Conservation (phyloP, 2,888 invertebrate genomes). For the Unio delphinus region DNA sequence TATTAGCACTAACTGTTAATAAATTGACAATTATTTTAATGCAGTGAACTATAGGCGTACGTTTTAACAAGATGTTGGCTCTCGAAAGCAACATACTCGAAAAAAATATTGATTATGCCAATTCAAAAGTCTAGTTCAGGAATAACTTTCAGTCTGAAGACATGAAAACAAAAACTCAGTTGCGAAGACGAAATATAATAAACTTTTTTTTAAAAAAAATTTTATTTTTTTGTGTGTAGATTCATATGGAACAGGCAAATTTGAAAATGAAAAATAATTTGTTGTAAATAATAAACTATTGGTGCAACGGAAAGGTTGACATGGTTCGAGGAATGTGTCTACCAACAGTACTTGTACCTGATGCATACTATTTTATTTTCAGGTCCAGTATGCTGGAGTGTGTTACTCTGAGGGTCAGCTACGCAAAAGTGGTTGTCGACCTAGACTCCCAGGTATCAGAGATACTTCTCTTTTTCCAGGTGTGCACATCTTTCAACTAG, state of each 20-base stretch:
- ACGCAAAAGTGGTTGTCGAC: slow-evolving; percentile 69
- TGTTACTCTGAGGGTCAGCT: slow-evolving; percentile 72
- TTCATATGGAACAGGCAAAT: no score
- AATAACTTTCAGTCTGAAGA: background rate
- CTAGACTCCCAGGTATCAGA: slow-evolving; percentile 67
- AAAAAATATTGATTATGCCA: background rate
- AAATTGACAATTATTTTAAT: no score
- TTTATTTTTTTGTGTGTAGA: no score
- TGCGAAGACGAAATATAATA: no score
- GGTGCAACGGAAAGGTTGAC: background rate
- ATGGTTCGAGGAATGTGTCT: background rate
- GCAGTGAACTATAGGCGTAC: no score
- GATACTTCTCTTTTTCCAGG: slow-evolving; percentile 60
- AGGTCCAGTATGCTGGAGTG: slow-evolving; percentile 73
- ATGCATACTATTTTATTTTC: slow-evolving; percentile 13
- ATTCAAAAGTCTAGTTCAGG: background rate
- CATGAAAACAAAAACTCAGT: no score
- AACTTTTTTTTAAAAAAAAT: no score
- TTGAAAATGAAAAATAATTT: no score
- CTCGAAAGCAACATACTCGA: no score
- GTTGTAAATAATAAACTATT: no score
- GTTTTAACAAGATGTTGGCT: no score
- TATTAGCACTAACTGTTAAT: background rate
- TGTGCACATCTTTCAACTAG: slow-evolving; percentile 40
- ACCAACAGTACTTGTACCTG: no score